phyloP scores from a whole-genome alignment of 2,888 invertebrate genomes.

The Ormyrus thymus region DNA sequence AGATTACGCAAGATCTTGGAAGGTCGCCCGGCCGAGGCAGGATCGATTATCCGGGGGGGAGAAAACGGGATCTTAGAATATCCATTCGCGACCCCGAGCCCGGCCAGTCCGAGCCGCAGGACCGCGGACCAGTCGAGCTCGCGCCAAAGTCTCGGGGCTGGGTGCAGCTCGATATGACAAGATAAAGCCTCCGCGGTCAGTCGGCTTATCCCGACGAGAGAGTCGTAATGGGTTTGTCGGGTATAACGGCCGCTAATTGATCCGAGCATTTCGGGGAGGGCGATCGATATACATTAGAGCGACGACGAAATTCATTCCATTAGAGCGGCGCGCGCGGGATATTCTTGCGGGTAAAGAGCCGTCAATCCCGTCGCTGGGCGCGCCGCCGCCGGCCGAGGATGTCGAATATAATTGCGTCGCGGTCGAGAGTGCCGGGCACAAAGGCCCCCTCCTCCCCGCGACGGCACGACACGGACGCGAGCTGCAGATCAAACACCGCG shows the following conservation, averaged over 20 bases:
- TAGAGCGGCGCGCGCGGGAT: not conserved
- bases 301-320: conserved; percentile 27
- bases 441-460: conserved; percentile 6
- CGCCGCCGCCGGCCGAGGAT: not conserved
- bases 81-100: too few species aligned
- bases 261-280: conserved; percentile 56
- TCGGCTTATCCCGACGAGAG: too few species aligned
- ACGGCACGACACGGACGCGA: not conserved
- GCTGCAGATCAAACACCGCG: conserved; percentile 3
- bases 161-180: too few species aligned
- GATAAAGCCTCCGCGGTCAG: too few species aligned
- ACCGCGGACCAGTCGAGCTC: too few species aligned
- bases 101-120: too few species aligned
- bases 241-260: conserved; percentile 59
- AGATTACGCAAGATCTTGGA: too few species aligned
- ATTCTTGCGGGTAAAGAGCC: conserved; percentile 14
- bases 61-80: too few species aligned
- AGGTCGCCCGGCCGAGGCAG: too few species aligned
- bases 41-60: too few species aligned
- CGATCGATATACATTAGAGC: not conserved
- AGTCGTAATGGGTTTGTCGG: conserved; percentile 55
- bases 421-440: conserved; percentile 6
- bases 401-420: conserved; percentile 43
- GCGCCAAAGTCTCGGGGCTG: too few species aligned
- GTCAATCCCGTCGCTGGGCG: conserved; percentile 3